phyloP scores from a whole-genome alignment of 2,888 invertebrate species.

The Beris chalybata region DNA sequence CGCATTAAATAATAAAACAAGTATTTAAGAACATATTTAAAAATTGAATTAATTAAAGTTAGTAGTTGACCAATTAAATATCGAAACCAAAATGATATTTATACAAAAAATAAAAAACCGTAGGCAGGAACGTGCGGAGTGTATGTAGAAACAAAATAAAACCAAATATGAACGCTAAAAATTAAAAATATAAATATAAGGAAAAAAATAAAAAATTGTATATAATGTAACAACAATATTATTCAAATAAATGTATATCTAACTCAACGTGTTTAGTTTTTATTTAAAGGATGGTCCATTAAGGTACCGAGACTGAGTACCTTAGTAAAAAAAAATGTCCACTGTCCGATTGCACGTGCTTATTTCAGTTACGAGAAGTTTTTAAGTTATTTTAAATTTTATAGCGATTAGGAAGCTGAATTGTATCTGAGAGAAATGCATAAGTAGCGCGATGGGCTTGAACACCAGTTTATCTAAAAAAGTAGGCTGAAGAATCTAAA shows the following conservation, averaged over 20 bases:
- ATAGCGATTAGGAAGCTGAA: too few species aligned
- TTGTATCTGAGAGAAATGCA: too few species aligned
- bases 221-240: slow-evolving; percentile 35
- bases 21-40: slow-evolving; percentile 20
- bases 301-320: too few species aligned
- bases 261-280: neutral
- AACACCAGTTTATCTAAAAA: too few species aligned
- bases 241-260: slow-evolving; percentile 35
- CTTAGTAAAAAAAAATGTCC: too few species aligned
- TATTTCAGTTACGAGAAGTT: too few species aligned
- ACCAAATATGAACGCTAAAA: slow-evolving; percentile 39
- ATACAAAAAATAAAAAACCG: slow-evolving; percentile 52
- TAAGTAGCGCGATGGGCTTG: too few species aligned
- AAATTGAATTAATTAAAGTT: slow-evolving; percentile 34
- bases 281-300: too few species aligned
- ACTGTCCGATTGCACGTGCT: too few species aligned
- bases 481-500: too few species aligned
- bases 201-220: slow-evolving; percentile 23
- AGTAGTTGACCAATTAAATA: slow-evolving; percentile 39
- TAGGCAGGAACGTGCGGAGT: slow-evolving; percentile 58
- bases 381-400: too few species aligned
- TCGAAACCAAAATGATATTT: slow-evolving; percentile 40
- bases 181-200: slow-evolving; percentile 7
- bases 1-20: slow-evolving; percentile 2
- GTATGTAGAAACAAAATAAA: slow-evolving; percentile 42